phyloP scores from a whole-genome alignment of 2,113 vertebrate species.

The Toxotes jaculatrix region DNA sequence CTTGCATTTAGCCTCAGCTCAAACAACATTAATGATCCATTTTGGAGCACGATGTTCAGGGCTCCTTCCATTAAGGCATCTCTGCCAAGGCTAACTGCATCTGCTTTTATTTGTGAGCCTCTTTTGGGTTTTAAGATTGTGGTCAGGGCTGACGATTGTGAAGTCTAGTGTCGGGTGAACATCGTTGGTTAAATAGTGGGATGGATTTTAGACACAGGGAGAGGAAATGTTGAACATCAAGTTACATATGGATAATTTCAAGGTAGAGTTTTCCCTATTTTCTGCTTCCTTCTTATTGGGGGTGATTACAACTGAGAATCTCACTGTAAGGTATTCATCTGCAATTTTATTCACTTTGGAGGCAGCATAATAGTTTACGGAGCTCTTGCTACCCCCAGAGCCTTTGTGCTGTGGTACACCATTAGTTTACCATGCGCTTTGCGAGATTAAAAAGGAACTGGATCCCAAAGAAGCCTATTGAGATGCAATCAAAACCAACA shows the following conservation, averaged over 20 bases:
- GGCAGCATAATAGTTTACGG: constrained; percentile 43
- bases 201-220: constrained; percentile 1
- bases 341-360: constrained; percentile 45
- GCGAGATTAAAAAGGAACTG: constrained; percentile 62
- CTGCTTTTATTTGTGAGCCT: constrained; percentile 42
- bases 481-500: constrained; percentile 72
- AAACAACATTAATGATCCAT: constrained; percentile 45
- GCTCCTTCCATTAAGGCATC: constrained; percentile 20
- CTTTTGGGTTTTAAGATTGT: constrained; percentile 41
- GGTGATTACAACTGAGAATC: not conserved
- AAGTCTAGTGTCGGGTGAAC: constrained; percentile 26
- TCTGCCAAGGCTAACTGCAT: constrained; percentile 44
- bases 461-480: constrained; percentile 64
- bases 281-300: constrained; percentile 1
- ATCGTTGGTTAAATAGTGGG: constrained; percentile 12
- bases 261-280: constrained; percentile 25
- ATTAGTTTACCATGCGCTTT: constrained; percentile 42
- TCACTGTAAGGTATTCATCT: constrained; percentile 46
- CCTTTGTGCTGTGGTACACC: constrained; percentile 33
- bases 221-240: constrained; percentile 39
- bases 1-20: constrained; percentile 14
- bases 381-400: constrained; percentile 36
- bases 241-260: constrained; percentile 32
- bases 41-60: constrained; percentile 26
- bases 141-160: constrained; percentile 28